phyloP scores from a whole-genome alignment of 2,113 vertebrate species.

The Vicugna pacos region DNA sequence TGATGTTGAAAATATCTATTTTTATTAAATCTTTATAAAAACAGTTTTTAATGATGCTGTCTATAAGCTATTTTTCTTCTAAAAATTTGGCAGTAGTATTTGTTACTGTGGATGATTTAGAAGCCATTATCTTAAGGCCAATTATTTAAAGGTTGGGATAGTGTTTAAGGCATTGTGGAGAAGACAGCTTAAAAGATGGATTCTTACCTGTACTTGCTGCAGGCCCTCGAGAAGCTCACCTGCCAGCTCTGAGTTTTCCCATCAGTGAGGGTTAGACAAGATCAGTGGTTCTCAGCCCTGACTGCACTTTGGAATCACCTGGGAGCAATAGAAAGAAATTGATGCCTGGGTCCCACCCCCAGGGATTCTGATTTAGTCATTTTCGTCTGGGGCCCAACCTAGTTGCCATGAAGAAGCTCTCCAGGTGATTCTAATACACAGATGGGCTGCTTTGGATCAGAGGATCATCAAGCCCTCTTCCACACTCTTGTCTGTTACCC shows the following conservation, averaged over 20 bases:
- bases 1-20: constrained; percentile 22
- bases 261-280: background rate
- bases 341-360: background rate
- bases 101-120: constrained; percentile 20
- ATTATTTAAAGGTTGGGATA: background rate
- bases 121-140: constrained; percentile 8
- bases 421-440: background rate
- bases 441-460: background rate
- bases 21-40: constrained; percentile 27
- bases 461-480: background rate
- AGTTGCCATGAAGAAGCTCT: background rate
- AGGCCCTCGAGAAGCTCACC: constrained; percentile 3
- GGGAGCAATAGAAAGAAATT: background rate
- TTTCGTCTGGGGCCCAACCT: background rate
- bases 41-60: background rate
- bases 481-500: background rate
- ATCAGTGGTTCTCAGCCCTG: background rate
- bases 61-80: constrained; percentile 44
- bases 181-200: background rate
- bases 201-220: constrained; percentile 13
- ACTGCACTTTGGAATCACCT: background rate
- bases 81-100: constrained; percentile 33
- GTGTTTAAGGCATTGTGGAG: background rate
- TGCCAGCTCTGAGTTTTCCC: background rate
- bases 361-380: background rate